phyloP scores from a whole-genome alignment of 2,888 invertebrate species.

The Syrista parreyssii region DNA sequence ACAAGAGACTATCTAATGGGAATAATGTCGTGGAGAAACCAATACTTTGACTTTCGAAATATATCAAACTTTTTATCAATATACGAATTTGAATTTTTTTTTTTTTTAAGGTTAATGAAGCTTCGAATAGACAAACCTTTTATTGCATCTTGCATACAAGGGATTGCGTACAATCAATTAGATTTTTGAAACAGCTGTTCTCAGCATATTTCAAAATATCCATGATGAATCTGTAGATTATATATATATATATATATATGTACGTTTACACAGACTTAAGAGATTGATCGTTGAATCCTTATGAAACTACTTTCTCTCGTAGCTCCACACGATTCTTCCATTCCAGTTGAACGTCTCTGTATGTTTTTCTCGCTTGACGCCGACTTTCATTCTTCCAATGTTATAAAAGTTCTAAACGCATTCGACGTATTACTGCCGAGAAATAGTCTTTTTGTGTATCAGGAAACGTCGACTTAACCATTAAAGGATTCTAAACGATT shows the following conservation, averaged over 20 bases:
- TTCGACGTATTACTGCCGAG: neutral
- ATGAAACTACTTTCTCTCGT: neutral
- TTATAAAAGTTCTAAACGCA: neutral
- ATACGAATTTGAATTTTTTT: too few relatives aligned
- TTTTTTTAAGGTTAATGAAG: too few relatives aligned
- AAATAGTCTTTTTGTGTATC: neutral
- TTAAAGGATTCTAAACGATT: neutral
- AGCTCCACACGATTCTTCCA: neutral
- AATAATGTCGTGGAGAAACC: neutral
- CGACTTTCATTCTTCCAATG: neutral
- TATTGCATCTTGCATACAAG: too few relatives aligned
- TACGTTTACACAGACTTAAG: too few relatives aligned
- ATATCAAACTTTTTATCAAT: neutral
- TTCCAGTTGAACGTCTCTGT: neutral
- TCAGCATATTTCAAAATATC: too few relatives aligned
- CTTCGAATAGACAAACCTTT: too few relatives aligned
- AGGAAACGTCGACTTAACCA: neutral
- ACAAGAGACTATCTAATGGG: neutral
- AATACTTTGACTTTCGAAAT: neutral
- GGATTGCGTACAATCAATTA: too few relatives aligned
- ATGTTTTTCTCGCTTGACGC: neutral
- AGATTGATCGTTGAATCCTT: too few relatives aligned
- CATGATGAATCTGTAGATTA: too few relatives aligned
- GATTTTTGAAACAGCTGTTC: too few relatives aligned
- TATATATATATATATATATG: too few relatives aligned